Percentiles rank a stretch among this genome's conserved stretches.
These are phyloP conservation scores for Varecia variegata DNA, from an alignment of 2,797 vertebrate genomes.

Conservation along the genomic window DNA sequence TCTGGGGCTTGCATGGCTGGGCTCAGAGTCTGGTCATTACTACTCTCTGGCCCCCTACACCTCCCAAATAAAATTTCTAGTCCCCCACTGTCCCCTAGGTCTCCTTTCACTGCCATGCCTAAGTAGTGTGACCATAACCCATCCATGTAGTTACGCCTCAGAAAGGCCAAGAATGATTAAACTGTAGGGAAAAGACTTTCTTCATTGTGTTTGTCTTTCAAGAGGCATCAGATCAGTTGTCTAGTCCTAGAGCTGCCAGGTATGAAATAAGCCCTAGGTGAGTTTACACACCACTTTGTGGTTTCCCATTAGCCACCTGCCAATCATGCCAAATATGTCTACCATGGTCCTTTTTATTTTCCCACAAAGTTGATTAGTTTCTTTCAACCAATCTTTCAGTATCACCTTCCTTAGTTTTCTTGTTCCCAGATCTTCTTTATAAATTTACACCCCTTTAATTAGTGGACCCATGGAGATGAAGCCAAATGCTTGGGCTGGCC, in stretches of 20 bases:
- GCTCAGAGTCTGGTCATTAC: not conserved
- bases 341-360: not conserved
- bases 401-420: not conserved
- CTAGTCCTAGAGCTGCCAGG: not conserved
- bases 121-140: not conserved
- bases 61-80: not conserved
- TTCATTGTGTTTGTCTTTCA: not conserved
- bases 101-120: not conserved
- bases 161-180: not conserved
- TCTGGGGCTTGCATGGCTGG: not conserved
- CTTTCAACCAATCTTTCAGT: not conserved
- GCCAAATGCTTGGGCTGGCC: not conserved
- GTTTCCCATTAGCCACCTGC: slow-evolving; percentile 14
- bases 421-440: not conserved
- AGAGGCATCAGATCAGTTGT: not conserved
- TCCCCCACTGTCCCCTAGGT: not conserved
- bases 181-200: not conserved
- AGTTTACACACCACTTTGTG: not conserved
- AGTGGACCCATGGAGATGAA: not conserved
- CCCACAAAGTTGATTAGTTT: not conserved
- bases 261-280: not conserved
- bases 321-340: not conserved
- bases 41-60: not conserved
- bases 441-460: not conserved
- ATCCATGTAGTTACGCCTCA: not conserved